phyloP scores from a whole-genome alignment of 2,888 invertebrate genomes.

The Pilophorus perplexus region DNA sequence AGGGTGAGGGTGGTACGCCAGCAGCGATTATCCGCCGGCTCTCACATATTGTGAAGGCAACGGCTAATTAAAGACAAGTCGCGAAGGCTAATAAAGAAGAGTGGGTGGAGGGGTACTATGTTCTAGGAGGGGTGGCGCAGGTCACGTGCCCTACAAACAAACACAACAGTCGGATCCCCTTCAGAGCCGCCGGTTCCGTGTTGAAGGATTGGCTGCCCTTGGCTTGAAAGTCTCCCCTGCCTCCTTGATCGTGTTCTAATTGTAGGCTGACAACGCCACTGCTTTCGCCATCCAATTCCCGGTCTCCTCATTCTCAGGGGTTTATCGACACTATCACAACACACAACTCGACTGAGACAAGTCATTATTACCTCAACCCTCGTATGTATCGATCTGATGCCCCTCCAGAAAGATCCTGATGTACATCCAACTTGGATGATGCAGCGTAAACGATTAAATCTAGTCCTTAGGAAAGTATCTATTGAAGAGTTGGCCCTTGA shows the following conservation, averaged over 20 bases:
- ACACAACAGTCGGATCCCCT: conserved; percentile 24
- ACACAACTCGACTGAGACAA: conserved; percentile 38
- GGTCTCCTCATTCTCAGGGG: neutral
- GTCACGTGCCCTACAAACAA: conserved; percentile 40
- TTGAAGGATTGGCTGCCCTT: neutral
- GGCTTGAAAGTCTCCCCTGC: neutral
- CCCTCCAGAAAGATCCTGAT: too few relatives aligned
- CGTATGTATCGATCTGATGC: too few relatives aligned
- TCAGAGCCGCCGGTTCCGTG: neutral
- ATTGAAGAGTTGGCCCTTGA: too few relatives aligned
- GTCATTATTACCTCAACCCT: conserved; percentile 28
- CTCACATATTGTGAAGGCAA: conserved; percentile 16
- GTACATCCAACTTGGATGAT: too few relatives aligned
- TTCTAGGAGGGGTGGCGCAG: neutral
- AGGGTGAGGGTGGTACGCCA: neutral
- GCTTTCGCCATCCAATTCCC: neutral
- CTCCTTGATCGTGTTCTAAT: conserved; percentile 38
- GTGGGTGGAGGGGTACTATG: neutral
- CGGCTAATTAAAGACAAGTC: conserved; percentile 40
- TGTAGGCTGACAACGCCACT: conserved; percentile 40
- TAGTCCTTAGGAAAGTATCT: too few relatives aligned
- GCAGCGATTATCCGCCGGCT: conserved; percentile 30
- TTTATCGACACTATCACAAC: conserved; percentile 37
- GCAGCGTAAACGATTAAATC: too few relatives aligned
- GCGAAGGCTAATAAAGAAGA: conserved; percentile 25